These are phyloP conservation scores for Sebastiscus tertius DNA, from an alignment of 2,797 vertebrate species.

Conservation along the genomic window DNA sequence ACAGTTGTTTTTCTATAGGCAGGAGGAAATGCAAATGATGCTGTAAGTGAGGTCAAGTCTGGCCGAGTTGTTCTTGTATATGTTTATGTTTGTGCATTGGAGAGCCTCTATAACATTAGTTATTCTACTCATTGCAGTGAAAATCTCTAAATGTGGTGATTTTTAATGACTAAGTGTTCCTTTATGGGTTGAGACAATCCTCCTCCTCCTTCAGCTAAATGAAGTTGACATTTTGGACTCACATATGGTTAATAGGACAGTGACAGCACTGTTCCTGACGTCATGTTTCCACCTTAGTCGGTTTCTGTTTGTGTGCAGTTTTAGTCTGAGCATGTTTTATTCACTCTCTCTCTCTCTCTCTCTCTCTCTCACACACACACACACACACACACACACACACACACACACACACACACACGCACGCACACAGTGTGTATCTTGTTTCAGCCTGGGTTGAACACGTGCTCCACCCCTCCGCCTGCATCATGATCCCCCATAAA, in stretches of 20 bases:
- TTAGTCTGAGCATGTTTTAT: background rate
- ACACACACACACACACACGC: background rate
- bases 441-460: slow-evolving; percentile 23
- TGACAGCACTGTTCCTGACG: background rate
- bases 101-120: background rate
- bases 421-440: background rate
- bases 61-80: background rate
- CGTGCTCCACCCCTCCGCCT: background rate
- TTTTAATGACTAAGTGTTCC: background rate
- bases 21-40: background rate
- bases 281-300: background rate
- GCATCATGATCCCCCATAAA: slow-evolving; percentile 21
- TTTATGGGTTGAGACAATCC: background rate
- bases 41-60: background rate
- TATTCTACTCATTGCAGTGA: background rate
- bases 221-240: background rate
- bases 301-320: background rate
- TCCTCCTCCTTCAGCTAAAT: background rate
- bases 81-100: background rate
- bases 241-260: background rate
- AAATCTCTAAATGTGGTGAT: background rate
- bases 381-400: background rate
- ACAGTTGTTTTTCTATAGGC: background rate
- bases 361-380: background rate
- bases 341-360: background rate